Evolutionary conservation across 2,113 vertebrate species (phyloP).

Genomic region (Machaerirhynchus nigripectus): DNA sequence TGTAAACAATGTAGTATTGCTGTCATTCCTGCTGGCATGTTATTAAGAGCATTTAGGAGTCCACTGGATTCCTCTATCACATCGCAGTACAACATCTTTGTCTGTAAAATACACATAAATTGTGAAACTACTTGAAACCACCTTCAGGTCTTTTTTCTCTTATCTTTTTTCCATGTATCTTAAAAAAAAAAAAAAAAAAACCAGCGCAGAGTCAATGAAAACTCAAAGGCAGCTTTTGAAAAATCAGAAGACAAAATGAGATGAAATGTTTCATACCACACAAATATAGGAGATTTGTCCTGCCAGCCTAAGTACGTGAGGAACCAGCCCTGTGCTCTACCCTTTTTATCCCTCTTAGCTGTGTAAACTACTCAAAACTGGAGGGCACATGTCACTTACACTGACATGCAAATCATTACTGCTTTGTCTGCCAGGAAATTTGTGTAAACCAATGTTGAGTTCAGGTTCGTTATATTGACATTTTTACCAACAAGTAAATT

Average conservation of each 20-base stretch:
- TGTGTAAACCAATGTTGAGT: conserved; percentile 51
- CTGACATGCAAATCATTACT: conserved; percentile 61
- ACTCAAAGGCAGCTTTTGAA: not conserved
- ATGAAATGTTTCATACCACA: not conserved
- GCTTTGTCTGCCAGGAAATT: conserved; percentile 64
- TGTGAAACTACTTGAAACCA: not conserved
- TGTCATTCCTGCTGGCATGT: not conserved
- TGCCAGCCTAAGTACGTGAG: not conserved
- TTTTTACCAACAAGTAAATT: conserved; percentile 53
- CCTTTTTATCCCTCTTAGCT: conserved; percentile 18
- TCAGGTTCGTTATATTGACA: conserved; percentile 57
- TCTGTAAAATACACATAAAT: not conserved
- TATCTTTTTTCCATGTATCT: rapidly evolving
- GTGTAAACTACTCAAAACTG: conserved; percentile 44
- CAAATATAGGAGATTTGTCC: not conserved
- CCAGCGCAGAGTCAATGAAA: not conserved
- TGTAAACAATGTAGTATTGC: not conserved
- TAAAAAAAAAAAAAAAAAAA: not conserved
- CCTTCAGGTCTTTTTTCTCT: not conserved
- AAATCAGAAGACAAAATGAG: not conserved
- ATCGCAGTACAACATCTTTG: not conserved
- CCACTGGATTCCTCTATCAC: not conserved
- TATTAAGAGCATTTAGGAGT: not conserved
- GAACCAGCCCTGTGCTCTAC: not conserved
- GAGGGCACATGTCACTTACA: conserved; percentile 37